Conservation (phyloP, 2,888 invertebrate species). For the Diachrysia chrysitis region DNA sequence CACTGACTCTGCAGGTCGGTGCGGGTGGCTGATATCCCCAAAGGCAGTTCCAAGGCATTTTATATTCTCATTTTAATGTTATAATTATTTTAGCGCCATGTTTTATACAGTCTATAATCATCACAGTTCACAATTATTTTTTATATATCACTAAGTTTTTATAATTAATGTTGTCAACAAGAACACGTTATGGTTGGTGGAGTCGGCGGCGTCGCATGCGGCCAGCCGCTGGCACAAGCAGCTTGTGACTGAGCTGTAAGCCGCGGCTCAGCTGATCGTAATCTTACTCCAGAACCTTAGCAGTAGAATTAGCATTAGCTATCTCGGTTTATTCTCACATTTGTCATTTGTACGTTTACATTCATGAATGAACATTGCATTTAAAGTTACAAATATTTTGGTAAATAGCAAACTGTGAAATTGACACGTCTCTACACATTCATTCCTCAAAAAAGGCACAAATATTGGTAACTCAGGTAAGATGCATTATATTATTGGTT, state of each 20-base stretch:
- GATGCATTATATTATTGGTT: conserved; percentile 48
- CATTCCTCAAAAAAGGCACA: conserved; percentile 38
- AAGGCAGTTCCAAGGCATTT: conserved; percentile 87
- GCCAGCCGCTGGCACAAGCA: conserved; percentile 70
- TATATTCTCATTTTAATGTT: conserved; percentile 65
- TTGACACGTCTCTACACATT: neutral
- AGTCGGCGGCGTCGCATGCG: conserved; percentile 54
- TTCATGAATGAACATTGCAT: neutral
- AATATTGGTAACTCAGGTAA: conserved; percentile 50
- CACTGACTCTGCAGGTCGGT: conserved; percentile 82
- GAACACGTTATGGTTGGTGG: conserved; percentile 21
- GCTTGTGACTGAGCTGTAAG: conserved; percentile 65
- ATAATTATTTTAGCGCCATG: conserved; percentile 14
- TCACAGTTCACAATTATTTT: conserved; percentile 45
- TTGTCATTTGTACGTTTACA: neutral
- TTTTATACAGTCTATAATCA: conserved; percentile 13
- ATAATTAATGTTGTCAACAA: conserved; percentile 20
- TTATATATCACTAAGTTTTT: conserved; percentile 8
- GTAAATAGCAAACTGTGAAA: neutral
- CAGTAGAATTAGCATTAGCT: conserved; percentile 43
- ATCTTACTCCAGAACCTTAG: conserved; percentile 49
- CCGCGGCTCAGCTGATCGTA: conserved; percentile 68
- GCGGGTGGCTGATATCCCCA: conserved; percentile 85
- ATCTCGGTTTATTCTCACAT: conserved; percentile 40
- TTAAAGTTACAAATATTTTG: neutral